A percentile compares a stretch with the other conserved stretches of the same genome.
These are phyloP conservation scores for Bombus huntii DNA, from an alignment of 1,140 invertebrate genomes.

Conservation along the genomic window DNA sequence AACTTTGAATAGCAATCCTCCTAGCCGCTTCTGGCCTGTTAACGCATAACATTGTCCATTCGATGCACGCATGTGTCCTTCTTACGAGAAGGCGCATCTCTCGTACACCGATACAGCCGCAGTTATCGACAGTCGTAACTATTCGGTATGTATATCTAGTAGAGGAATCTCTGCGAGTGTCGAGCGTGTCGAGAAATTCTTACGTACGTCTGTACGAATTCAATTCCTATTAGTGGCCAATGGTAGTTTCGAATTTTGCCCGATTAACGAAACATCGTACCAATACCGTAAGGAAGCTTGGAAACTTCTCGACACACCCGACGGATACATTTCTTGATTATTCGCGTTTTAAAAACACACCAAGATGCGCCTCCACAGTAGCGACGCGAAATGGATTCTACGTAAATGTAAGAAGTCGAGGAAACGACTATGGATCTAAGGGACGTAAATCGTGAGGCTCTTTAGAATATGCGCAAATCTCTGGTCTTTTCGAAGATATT, in stretches of 20 bases:
- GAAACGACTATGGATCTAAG: neutral
- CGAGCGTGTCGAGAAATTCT: conserved; percentile 8
- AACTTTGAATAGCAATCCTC: neutral
- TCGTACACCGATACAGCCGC: conserved; percentile 44
- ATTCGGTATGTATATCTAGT: neutral
- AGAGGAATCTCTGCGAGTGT: neutral
- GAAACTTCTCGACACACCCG: conserved; percentile 52
- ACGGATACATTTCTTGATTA: conserved; percentile 37
- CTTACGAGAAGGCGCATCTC: conserved; percentile 54
- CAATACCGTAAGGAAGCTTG: neutral
- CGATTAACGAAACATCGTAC: too few relatives aligned
- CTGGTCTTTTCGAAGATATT: neutral
- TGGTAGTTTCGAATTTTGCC: neutral
- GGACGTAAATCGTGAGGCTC: neutral
- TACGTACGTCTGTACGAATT: neutral
- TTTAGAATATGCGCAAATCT: neutral
- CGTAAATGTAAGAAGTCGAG: neutral
- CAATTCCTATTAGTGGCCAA: neutral
- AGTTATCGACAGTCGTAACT: conserved; percentile 19
- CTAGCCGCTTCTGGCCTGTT: neutral
- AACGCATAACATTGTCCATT: conserved; percentile 21
- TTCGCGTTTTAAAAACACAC: conserved; percentile 48
- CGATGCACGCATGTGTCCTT: conserved; percentile 55
- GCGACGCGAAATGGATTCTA: conserved; percentile 29
- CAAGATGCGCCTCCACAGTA: conserved; percentile 60